Evolutionary conservation across 2,113 vertebrate genomes (phyloP).

Genomic region (Cyanoramphus novaezelandiae): DNA sequence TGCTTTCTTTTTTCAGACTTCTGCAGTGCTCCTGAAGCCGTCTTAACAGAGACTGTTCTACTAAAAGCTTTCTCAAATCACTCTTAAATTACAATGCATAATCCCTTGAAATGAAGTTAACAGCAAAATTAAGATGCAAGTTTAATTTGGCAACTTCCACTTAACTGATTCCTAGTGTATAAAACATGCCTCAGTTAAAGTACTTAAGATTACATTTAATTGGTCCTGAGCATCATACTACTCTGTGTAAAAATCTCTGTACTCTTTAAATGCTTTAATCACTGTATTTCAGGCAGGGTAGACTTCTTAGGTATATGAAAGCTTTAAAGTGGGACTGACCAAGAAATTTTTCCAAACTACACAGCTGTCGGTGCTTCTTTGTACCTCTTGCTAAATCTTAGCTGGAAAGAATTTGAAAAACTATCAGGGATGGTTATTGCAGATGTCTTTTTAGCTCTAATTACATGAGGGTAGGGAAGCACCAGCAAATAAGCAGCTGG

Average conservation of each 20-base stretch:
- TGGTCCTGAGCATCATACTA: constrained; percentile 20
- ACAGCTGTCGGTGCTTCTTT: background rate
- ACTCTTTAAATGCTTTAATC: constrained; percentile 57
- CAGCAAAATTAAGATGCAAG: constrained; percentile 45
- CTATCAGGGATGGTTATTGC: background rate
- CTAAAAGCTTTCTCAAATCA: constrained; percentile 43
- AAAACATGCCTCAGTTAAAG: constrained; percentile 29
- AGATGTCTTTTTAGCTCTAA: background rate
- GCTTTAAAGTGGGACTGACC: background rate
- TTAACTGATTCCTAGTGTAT: constrained; percentile 43
- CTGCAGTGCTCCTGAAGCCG: background rate
- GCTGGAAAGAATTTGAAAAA: background rate
- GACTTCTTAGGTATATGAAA: constrained; percentile 4
- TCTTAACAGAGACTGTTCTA: background rate
- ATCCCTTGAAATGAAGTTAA: constrained; percentile 62
- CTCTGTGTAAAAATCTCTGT: constrained; percentile 30
- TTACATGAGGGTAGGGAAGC: background rate
- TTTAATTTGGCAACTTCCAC: constrained; percentile 64
- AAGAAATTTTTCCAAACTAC: constrained; percentile 1
- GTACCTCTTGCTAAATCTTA: background rate
- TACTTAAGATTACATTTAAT: constrained; percentile 65
- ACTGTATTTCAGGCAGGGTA: constrained; percentile 27
- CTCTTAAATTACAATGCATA: constrained; percentile 17
- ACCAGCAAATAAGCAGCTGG: constrained; percentile 1
- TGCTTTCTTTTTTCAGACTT: constrained; percentile 22